phyloP scores from a whole-genome alignment of 2,797 vertebrate species.

The Pampus argenteus region DNA sequence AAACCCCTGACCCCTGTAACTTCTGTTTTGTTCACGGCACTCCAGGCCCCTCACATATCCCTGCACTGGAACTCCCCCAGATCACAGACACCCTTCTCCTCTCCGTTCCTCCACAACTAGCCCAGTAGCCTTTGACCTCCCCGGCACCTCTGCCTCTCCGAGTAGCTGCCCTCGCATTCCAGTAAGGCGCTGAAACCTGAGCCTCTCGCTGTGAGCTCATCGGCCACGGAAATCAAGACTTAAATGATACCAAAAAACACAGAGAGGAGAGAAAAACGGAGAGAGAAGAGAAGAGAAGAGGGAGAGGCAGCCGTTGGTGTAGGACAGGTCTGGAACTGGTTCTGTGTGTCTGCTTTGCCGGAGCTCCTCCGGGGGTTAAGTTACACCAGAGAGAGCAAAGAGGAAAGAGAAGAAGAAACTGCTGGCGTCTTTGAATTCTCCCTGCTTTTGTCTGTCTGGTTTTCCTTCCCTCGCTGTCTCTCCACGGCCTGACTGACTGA shows the following conservation, averaged over 20 bases:
- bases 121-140: conserved; percentile 77
- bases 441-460: conserved; percentile 50
- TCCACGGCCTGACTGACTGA: too few relatives aligned
- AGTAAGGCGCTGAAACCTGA: conserved; percentile 79
- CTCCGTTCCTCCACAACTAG: conserved; percentile 47
- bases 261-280: conserved; percentile 34
- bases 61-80: conserved; percentile 57
- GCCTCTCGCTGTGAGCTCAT: conserved; percentile 82
- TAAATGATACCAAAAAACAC: conserved; percentile 76
- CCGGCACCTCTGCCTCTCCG: conserved; percentile 74
- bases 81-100: conserved; percentile 65
- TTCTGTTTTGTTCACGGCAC: conserved; percentile 79
- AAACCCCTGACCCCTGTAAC: conserved; percentile 75
- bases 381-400: conserved; percentile 69
- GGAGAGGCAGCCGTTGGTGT: conserved; percentile 57
- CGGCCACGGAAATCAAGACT: conserved; percentile 74
- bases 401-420: conserved; percentile 68
- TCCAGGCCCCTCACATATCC: conserved; percentile 63
- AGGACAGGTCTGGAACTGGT: conserved; percentile 80
- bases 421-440: conserved; percentile 68
- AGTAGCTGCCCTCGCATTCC: conserved; percentile 78
- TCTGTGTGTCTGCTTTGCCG: conserved; percentile 61
- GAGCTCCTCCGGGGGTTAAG: conserved; percentile 71
- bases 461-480: conserved; percentile 36
- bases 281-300: conserved; percentile 43